These are phyloP conservation scores for Xylota sylvarum DNA, from an alignment of 2,888 invertebrate species.

Conservation along the genomic window DNA sequence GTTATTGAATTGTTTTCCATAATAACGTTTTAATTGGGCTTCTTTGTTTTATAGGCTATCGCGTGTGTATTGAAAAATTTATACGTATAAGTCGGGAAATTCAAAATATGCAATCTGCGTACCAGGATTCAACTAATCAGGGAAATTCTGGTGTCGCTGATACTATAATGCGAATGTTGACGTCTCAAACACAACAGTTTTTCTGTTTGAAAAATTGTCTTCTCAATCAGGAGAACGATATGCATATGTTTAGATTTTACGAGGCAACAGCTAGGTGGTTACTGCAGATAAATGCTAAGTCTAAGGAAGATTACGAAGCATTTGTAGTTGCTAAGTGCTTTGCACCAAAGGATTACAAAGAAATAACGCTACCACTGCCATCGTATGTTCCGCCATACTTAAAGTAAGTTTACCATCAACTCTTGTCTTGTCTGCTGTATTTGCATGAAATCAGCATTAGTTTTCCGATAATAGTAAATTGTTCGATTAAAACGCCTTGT, in stretches of 20 bases:
- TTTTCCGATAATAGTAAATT: too few species aligned
- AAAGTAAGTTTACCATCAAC: conserved; percentile 85
- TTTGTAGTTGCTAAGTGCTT: conserved; percentile 85
- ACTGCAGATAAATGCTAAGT: conserved; percentile 90
- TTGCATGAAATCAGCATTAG: too few species aligned
- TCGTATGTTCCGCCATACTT: conserved; percentile 89
- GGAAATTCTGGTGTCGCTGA: conserved; percentile 88
- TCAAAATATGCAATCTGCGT: conserved; percentile 90
- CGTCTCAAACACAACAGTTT: conserved; percentile 88
- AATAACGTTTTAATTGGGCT: conserved; percentile 74
- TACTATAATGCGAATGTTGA: conserved; percentile 88
- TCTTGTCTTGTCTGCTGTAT: too few species aligned
- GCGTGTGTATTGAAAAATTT: conserved; percentile 89
- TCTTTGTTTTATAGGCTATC: conserved; percentile 86
- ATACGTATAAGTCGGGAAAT: conserved; percentile 89
- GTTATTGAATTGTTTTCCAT: conserved; percentile 4
- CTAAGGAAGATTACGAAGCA: conserved; percentile 82
- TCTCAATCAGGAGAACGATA: conserved; percentile 90
- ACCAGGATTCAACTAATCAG: conserved; percentile 88
- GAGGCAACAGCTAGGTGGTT: conserved; percentile 94
- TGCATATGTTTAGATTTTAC: conserved; percentile 90
- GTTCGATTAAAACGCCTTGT: too few species aligned
- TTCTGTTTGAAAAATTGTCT: conserved; percentile 91
- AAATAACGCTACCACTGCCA: conserved; percentile 88
- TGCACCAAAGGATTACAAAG: conserved; percentile 86